Percentiles rank a stretch among this genome's conserved stretches.
phyloP scores from a whole-genome alignment of 2,888 invertebrate genomes.

The Cephonodes hylas region DNA sequence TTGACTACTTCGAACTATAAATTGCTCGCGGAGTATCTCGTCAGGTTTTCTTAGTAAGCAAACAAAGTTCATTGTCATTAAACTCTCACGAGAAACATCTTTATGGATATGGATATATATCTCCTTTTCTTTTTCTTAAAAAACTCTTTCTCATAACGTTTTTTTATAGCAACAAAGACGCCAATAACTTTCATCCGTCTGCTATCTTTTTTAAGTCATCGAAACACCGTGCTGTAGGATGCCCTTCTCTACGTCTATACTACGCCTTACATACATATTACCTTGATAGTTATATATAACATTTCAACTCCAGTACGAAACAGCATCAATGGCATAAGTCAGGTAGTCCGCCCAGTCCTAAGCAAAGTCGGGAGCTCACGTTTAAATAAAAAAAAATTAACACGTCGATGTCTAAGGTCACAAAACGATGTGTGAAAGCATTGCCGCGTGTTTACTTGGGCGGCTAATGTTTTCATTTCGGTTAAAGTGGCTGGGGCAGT shows the following conservation, averaged over 20 bases:
- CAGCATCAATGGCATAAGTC: background rate
- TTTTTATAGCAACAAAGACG: no score
- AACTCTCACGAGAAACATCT: background rate
- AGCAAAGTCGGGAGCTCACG: conserved; percentile 5
- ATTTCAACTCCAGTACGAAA: background rate
- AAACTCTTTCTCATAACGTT: no score
- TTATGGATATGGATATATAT: no score
- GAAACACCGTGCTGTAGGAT: no score
- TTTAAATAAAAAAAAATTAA: conserved; percentile 6
- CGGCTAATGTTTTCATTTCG: conserved; percentile 41
- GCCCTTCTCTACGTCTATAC: no score
- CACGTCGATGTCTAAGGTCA: conserved; percentile 6
- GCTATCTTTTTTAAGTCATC: no score
- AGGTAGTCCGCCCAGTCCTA: background rate
- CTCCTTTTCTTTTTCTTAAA: no score
- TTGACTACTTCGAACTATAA: background rate
- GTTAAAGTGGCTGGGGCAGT: conserved; percentile 28
- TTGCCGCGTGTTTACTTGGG: conserved; percentile 46
- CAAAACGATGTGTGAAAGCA: conserved; percentile 25
- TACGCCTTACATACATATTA: no score
- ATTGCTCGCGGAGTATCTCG: background rate
- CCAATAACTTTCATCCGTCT: no score
- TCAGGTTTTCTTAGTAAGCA: background rate
- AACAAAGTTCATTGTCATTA: background rate
- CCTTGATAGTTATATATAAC: no score